phyloP scores from a whole-genome alignment of 2,113 vertebrate genomes.

The Oryzias curvinotus region DNA sequence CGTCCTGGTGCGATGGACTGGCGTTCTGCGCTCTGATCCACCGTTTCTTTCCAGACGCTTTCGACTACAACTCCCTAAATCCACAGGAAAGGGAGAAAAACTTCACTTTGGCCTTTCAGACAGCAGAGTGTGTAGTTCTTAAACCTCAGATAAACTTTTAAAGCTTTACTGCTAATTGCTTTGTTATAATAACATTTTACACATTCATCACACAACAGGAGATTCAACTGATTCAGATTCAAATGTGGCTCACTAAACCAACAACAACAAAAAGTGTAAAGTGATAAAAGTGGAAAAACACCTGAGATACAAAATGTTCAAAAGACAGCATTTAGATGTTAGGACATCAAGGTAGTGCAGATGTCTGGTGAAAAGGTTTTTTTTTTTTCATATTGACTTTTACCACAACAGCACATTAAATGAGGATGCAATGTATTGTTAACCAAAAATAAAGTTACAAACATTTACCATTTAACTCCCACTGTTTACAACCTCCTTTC shows the following conservation, averaged over 20 bases:
- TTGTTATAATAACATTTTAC: too few species aligned
- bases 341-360: neutral
- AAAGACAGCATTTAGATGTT: neutral
- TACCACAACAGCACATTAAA: too few species aligned
- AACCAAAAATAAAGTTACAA: too few species aligned
- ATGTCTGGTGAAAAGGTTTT: neutral
- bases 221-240: too few species aligned
- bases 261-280: neutral
- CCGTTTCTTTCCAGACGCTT: conserved; percentile 78
- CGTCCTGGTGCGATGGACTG: conserved; percentile 77
- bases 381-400: neutral
- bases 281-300: neutral
- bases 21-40: conserved; percentile 81
- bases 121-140: conserved; percentile 70
- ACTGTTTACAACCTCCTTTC: too few species aligned
- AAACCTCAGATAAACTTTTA: neutral
- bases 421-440: too few species aligned
- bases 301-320: neutral
- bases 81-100: conserved; percentile 74
- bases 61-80: conserved; percentile 74
- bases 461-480: too few species aligned
- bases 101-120: conserved; percentile 77
- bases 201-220: too few species aligned
- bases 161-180: too few species aligned
- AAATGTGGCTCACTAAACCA: neutral